Evolutionary conservation across 2,888 invertebrate species (phyloP), one percentile per base, ranked within the genome.

Genomic region (Tillus elongatus): DNA sequence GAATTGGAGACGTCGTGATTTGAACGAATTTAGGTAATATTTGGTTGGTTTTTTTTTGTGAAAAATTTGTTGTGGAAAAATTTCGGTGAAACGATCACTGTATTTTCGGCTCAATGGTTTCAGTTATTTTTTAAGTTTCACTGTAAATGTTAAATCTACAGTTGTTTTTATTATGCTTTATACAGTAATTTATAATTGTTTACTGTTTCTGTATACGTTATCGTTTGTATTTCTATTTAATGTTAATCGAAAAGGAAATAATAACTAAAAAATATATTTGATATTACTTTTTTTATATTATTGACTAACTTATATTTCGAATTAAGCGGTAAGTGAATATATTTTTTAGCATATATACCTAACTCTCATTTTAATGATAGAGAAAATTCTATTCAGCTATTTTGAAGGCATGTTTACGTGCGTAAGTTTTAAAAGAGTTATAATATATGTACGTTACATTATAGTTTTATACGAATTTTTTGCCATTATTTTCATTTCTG

Each of bases 401-500:
- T n/a, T n/a, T n/a, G n/a, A n/a, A n/a, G n/a, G n/a, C n/a, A n/a
- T n/a, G n/a, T n/a, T n/a, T n/a, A n/a, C n/a, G n/a, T n/a, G n/a
- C n/a, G n/a, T 40, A 40, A 36, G 33, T 31, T 28, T 27, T 26
- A 34, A 39, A 39, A 35, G 16, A 39, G 32, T 30, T 41, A 38
- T 38, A 41, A 37, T 41, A 33, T 43, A 33, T 42, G 43, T n/a
- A n/a, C n/a, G n/a, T n/a, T n/a, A n/a, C 24, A 36, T 51, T 52
- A 45, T 46, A 49, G 43, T 52, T 49, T 54, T 53, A 49, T 51
- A 53, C 43, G 36, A 39, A 46, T 47, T 43, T 49, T 58, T 56
- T 56, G 55, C 58, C 54, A 57, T 59, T 57, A 40, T 46, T 50
- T 44, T 40, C n/a, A n/a, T n/a, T n/a, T n/a, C n/a, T n/a, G n/a